These are phyloP conservation scores for Loripinus fragilis DNA, from an alignment of 2,888 invertebrate species.

Conservation along the genomic window DNA sequence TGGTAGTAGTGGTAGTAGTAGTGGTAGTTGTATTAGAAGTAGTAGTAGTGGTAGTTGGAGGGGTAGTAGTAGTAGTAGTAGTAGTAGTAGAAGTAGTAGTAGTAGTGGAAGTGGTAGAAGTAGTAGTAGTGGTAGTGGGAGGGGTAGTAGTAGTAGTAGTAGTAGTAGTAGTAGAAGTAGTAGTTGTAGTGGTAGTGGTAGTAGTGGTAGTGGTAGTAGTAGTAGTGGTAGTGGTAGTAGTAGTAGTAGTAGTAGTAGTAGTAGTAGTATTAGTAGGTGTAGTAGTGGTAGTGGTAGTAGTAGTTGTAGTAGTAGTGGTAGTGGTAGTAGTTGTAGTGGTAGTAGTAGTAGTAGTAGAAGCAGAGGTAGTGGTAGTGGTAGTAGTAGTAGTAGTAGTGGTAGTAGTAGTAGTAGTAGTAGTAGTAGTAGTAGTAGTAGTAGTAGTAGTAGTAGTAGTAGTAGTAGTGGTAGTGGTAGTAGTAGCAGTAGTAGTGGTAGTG, in stretches of 20 bases:
- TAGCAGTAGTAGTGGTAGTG: conserved; percentile 2
- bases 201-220: conserved; percentile 18
- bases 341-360: no score
- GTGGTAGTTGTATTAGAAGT: no score
- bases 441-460: conserved; percentile 16
- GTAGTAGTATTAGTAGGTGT: no score
- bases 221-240: not conserved
- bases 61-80: conserved; percentile 22
- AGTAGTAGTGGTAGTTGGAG: no score
- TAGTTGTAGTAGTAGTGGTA: conserved; percentile 13
- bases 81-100: conserved; percentile 21
- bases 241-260: no score
- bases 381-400: conserved; percentile 21
- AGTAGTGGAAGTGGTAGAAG: no score
- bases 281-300: no score
- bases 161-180: conserved; percentile 22
- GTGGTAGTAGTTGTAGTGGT: conserved; percentile 19
- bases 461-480: conserved; percentile 19
- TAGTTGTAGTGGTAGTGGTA: conserved; percentile 11
- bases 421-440: conserved; percentile 22
- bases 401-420: conserved; percentile 21
- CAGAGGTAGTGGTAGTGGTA: no score
- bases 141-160: conserved; percentile 20
- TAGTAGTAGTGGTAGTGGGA: no score
- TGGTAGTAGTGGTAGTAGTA: conserved; percentile 19